Conservation (phyloP, 2,113 vertebrate species). For the Sorex araneus region DNA sequence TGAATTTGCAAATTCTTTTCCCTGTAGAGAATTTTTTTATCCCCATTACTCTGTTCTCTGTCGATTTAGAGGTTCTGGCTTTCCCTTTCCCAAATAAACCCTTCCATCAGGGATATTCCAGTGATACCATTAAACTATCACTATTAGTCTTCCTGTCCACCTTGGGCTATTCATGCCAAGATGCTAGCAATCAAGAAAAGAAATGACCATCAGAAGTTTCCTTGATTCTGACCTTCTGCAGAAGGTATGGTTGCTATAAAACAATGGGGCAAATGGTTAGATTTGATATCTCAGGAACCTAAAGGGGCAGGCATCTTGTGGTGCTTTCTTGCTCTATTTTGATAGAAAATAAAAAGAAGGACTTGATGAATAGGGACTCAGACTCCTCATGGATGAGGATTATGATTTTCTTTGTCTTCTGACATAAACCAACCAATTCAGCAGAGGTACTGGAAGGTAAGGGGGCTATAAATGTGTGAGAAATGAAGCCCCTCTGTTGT, state of each 20-base stretch:
- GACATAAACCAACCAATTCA: background rate
- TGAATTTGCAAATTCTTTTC: background rate
- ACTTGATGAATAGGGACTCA: background rate
- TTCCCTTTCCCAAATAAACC: slow-evolving; percentile 32
- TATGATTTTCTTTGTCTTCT: background rate
- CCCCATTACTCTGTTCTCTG: background rate
- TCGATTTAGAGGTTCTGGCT: too few species aligned
- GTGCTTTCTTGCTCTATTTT: background rate
- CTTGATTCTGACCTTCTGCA: background rate
- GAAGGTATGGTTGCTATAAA: background rate
- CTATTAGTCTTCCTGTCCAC: background rate
- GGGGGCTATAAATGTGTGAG: background rate
- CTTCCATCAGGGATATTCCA: background rate
- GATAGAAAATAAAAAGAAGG: background rate
- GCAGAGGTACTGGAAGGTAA: background rate
- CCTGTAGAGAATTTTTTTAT: background rate
- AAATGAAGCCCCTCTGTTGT: background rate
- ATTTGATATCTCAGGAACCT: background rate
- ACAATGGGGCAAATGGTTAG: background rate
- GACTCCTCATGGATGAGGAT: background rate
- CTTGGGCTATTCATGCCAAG: background rate
- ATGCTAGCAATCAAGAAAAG: background rate
- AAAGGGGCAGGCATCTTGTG: background rate
- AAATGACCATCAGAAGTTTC: background rate
- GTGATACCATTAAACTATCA: background rate